Percentiles rank a stretch among this genome's conserved stretches.
Evolutionary conservation across 2,888 invertebrate species (phyloP).

Genomic region (Melolontha melolontha): DNA sequence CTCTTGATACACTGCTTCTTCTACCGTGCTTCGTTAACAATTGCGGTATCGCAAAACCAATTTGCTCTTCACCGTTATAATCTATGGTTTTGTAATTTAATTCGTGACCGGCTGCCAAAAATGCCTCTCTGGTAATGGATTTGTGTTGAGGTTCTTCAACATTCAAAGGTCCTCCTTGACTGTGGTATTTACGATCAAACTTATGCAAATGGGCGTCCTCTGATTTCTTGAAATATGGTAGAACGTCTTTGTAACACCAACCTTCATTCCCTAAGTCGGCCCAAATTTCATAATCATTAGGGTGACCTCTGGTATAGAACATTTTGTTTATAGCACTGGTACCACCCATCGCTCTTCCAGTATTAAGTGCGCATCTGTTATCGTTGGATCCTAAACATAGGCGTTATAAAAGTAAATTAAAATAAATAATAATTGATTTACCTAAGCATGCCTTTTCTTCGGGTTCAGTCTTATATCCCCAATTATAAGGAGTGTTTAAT

Average conservation of each 20-base stretch:
- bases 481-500: slow-evolving; percentile 69
- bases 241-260: slow-evolving; percentile 79
- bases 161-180: slow-evolving; percentile 70
- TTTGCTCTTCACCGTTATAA: slow-evolving; percentile 72
- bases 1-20: slow-evolving; percentile 75
- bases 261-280: slow-evolving; percentile 76
- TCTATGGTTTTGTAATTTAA: slow-evolving; percentile 72
- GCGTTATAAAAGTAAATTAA: background rate
- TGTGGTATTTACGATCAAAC: slow-evolving; percentile 69
- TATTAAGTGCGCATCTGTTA: slow-evolving; percentile 54
- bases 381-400: slow-evolving; percentile 53
- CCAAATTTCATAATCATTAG: slow-evolving; percentile 83
- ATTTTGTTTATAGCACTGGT: slow-evolving; percentile 84
- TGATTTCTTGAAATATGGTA: slow-evolving; percentile 83
- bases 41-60: slow-evolving; percentile 74
- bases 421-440: slow-evolving; percentile 40
- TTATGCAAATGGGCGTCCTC: slow-evolving; percentile 76
- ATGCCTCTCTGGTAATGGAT: slow-evolving; percentile 54
- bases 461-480: slow-evolving; percentile 70
- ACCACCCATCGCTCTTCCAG: slow-evolving; percentile 85
- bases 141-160: slow-evolving; percentile 62
- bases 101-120: slow-evolving; percentile 74
- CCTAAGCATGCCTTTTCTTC: slow-evolving; percentile 69
- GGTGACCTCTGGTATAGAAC: slow-evolving; percentile 81
- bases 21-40: slow-evolving; percentile 75